Percentiles rank a stretch among this genome's conserved stretches.
phyloP scores from a whole-genome alignment of 2,113 vertebrate species.

The Mirounga angustirostris region DNA sequence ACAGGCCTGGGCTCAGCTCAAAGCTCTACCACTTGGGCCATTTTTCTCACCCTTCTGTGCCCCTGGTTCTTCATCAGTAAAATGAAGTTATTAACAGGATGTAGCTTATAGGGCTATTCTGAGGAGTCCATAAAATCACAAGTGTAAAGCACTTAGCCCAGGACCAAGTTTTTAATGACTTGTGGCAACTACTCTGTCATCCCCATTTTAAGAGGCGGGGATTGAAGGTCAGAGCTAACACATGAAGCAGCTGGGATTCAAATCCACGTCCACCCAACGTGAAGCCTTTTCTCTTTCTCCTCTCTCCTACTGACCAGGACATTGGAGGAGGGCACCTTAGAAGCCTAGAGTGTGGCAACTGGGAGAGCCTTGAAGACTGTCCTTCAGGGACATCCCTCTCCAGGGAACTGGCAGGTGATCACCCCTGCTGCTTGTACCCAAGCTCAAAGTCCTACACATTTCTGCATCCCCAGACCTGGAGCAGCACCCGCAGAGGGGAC shows the following conservation, averaged over 20 bases:
- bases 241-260: not conserved
- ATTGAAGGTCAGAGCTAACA: not conserved
- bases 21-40: not conserved
- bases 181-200: not conserved
- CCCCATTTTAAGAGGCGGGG: not conserved
- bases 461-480: not conserved
- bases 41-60: not conserved
- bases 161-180: not conserved
- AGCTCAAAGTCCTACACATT: not conserved
- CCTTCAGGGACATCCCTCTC: too few relatives aligned
- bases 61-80: not conserved
- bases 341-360: not conserved
- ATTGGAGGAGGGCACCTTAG: not conserved
- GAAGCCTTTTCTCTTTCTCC: not conserved
- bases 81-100: not conserved
- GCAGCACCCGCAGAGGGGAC: not conserved
- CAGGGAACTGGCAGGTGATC: not conserved
- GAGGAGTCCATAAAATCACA: not conserved
- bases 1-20: not conserved
- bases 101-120: not conserved
- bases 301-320: not conserved
- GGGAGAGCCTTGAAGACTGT: not conserved
- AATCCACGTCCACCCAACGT: not conserved
- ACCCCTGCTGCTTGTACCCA: not conserved
- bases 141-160: not conserved